Evolutionary conservation across 2,113 vertebrate genomes (phyloP), one percentile per base, ranked within the genome.

Genomic region (Crotalus helleri): DNA sequence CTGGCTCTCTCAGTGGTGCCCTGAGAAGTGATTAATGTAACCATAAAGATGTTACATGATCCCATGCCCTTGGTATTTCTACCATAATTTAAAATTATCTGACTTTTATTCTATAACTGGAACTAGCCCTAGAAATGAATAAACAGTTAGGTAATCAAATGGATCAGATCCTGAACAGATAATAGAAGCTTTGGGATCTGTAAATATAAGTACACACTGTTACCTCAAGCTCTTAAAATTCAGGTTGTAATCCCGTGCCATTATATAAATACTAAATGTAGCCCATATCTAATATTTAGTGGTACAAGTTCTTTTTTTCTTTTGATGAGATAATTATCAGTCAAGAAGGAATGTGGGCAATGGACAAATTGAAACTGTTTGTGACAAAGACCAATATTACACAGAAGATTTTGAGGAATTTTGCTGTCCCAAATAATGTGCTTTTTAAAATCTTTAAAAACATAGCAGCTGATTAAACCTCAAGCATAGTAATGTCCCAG

Each of bases 391-490:
- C 91, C 90, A 92, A 93, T 93, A 95, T 1, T 3, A 74, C 95
- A 94, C 69, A 91, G 94, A 88, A 49, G 10, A 1, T 91, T 81
- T 57, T 69, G 57, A 13, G 89, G 92, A 93, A 94, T 87, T 44
- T 21, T 39, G n/a, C 10, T 85, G 88, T 93, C 93, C 86, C 90
- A 89, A 95, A 95, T 2, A 55, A 91, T 94, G 94, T 97, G 94
- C 93, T 97, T 96, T 93, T 94, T 91, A 94, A 91, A 92, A 15
- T 92, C 33, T 94, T 55, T 64, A 87, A 91, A 95, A 51, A 85
- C 88, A 64, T 91, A 92, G 26, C 53, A 94, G 23, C 54, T 92
- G 51, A 96, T 29, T 90, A 94, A 91, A 92, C 69, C 91, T 96
- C 91, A 64, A 33, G 23, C 53, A 49, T 21, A 59, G 58, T 64